Evolutionary conservation across 2,797 vertebrate species (phyloP), one percentile per base, ranked within the genome.

Genomic region (Caiman crocodilus): DNA sequence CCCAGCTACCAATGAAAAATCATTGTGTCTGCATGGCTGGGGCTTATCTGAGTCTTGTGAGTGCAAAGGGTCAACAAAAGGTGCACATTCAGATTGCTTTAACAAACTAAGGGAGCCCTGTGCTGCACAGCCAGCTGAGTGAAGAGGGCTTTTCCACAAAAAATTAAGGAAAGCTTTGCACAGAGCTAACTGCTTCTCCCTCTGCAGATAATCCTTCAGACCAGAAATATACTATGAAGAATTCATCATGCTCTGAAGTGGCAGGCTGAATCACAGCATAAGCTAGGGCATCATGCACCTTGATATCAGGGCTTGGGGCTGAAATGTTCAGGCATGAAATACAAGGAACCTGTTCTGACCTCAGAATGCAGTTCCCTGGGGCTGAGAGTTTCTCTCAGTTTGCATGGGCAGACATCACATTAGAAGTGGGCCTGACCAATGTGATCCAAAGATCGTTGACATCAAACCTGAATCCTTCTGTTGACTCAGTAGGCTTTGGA

Each of bases 1-100:
- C 91, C 93, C 71, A 28, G 89, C 76, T 79, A 32, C 76, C 85
- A 78, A 56, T 28, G 87, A 67, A 50, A 85, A 79, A 74, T 79
- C 86, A 26, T 32, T 7, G 1, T 58, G 50, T 76, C 71, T 32
- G 50, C 79, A 28, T 50, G 42, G 58, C 25, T 0, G 10, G 79
- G 75, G 11, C 71, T 61, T 60, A 17, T 25, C 6, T 9, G 80
- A 67, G 42, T 30, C 92, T 79, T 56, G 18, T 0, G 1, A 35
- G 32, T 87, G 67, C 26, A 7, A 55, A n/a, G 13, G 9, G 3
- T 79, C 13, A 2, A 16, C 60, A 14, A 26, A 73, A 6, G 23
- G 9, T 73, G 69, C 42, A 23, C 16, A 42, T 83, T 14, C 20
- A 78, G 3, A 0, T 26, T 79, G 28, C n/a, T 73, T 57, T 32